Evolutionary conservation across 1,140 invertebrate species (phyloP), one percentile per base, ranked within the genome.

Genomic region (Leguminivora glycinivorella): DNA sequence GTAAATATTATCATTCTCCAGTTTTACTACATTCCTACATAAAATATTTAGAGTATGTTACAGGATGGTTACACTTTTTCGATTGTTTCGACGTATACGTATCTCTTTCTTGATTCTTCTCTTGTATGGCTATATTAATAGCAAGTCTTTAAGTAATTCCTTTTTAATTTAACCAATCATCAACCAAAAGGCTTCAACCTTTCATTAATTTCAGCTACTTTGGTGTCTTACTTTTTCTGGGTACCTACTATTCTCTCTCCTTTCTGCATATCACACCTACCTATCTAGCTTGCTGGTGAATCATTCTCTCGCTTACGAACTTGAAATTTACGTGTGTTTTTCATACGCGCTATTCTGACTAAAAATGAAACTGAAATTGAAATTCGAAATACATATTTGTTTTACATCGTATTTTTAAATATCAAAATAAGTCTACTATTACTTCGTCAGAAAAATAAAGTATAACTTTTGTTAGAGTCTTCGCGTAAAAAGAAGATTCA

Each of bases 251-350:
- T n/a, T n/a, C n/a, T n/a, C n/a, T n/a, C n/a, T n/a, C n/a, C n/a
- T 52, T 22, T 52, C 47, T 52, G 47, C 47, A 9, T 22, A 17
- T 25, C 24, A 0, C 29, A 56, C 24, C 56, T 58, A 56, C 24
- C 56, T 58, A 19, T 31, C 58, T 60, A 60, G n/a, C 58, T 63
- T 63, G 1, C 25, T 5, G 12, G 10, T 29, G 17, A 14, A n/a
- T 14, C 14, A 9, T 63, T 63, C 26, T 63, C 6, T 17, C n/a
- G 58, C 58, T 63, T 63, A 34, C 58, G 6, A 9, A 19, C n/a
- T 52, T 52, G 19, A 52, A 52, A 10, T 63, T n/a, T 31, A 17
- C n/a, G n/a, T 26, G 24, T 58, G 4, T 58, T 60, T 63, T 31
- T 63, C 26, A 29, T 17, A 17, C 25, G 58, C 58, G 25, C 58